A percentile compares a stretch with the other conserved stretches of the same genome.
These are phyloP conservation scores for Sylvia borin DNA, from an alignment of 2,797 vertebrate genomes.

Conservation along the genomic window DNA sequence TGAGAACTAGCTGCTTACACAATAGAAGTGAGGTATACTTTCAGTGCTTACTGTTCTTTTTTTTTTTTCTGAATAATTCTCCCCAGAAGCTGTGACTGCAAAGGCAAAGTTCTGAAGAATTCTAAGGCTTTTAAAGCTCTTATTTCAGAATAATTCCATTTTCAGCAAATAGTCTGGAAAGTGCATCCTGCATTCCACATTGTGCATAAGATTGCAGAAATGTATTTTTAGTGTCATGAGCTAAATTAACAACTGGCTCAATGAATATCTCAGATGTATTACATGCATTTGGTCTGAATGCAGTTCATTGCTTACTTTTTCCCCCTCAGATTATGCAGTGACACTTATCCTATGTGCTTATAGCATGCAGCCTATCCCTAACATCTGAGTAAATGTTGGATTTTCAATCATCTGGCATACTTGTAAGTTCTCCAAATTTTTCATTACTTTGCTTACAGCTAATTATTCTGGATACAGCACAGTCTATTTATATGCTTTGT, in stretches of 20 bases:
- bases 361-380: neutral
- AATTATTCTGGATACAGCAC: slow-evolving; percentile 17
- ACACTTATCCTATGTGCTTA: neutral
- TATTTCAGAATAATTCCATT: neutral
- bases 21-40: neutral
- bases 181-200: neutral
- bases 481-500: slow-evolving; percentile 43
- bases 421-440: neutral
- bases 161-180: neutral
- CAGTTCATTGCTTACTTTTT: neutral
- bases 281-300: neutral
- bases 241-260: neutral
- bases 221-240: neutral
- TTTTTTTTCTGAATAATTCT: neutral
- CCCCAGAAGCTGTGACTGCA: neutral
- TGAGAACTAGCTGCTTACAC: neutral
- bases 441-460: slow-evolving; percentile 21
- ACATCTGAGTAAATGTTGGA: neutral
- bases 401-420: neutral
- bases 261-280: neutral
- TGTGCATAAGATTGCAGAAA: neutral
- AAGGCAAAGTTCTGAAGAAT: neutral
- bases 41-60: neutral
- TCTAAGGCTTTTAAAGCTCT: neutral
- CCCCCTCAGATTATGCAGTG: neutral